phyloP scores from a whole-genome alignment of 1,140 invertebrate species.

The Aphelinus certus region DNA sequence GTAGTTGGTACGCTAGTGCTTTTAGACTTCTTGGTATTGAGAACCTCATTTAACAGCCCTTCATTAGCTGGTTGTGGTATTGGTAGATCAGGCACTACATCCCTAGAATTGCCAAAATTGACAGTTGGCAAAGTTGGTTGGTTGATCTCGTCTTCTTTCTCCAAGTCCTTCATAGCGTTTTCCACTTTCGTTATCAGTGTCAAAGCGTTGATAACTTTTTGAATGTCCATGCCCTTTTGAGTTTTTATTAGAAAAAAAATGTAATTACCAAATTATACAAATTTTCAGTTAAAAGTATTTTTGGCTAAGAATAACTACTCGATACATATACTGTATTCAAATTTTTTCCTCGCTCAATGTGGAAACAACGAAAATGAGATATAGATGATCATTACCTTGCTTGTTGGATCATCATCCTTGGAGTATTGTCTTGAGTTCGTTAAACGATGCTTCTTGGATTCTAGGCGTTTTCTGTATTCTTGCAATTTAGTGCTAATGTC shows the following conservation, averaged over 20 bases:
- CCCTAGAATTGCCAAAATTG: background rate
- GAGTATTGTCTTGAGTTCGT: background rate
- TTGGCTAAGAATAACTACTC: too few relatives aligned
- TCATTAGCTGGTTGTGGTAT: conserved; percentile 23
- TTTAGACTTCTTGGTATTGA: conserved; percentile 45
- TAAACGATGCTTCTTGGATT: conserved; percentile 37
- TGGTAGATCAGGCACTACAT: background rate
- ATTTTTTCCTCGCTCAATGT: background rate
- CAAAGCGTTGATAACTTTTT: conserved; percentile 42
- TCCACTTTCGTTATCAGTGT: conserved; percentile 47
- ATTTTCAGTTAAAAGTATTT: too few relatives aligned
- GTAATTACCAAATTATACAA: too few relatives aligned
- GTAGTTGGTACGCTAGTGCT: conserved; percentile 39
- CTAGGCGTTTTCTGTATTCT: conserved; percentile 48
- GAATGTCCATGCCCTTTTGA: conserved; percentile 38
- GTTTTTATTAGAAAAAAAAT: too few relatives aligned
- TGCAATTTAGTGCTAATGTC: conserved; percentile 48
- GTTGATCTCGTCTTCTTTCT: conserved; percentile 12
- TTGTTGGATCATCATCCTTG: conserved; percentile 7
- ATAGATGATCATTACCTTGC: background rate
- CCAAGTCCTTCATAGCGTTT: conserved; percentile 37
- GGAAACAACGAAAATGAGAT: too few relatives aligned
- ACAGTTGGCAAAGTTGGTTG: background rate
- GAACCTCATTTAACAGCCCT: conserved; percentile 40
- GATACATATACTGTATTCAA: background rate